A percentile compares a stretch with the other conserved stretches of the same genome.
phyloP scores from a whole-genome alignment of 2,113 vertebrate genomes.

The Chauna torquata region DNA sequence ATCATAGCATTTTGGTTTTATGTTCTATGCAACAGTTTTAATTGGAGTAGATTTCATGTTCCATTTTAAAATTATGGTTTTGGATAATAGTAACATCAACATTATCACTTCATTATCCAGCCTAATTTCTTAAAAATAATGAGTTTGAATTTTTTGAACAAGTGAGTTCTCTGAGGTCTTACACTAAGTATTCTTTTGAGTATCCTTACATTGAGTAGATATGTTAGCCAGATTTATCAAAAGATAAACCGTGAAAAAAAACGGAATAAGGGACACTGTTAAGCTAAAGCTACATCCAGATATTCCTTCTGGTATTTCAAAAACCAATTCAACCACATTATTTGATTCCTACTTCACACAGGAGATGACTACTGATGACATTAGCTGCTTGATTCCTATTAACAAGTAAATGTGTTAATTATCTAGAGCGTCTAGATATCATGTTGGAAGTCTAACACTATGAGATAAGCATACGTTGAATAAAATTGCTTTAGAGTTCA shows the following conservation, averaged over 20 bases:
- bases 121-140: slow-evolving; percentile 49
- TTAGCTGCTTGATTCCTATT: not conserved
- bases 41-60: slow-evolving; percentile 32
- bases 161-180: not conserved
- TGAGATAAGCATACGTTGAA: not conserved
- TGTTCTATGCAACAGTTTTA: slow-evolving; percentile 25
- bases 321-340: not conserved
- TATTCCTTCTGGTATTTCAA: not conserved
- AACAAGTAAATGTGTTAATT: not conserved
- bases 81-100: not conserved
- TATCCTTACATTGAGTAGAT: not conserved
- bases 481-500: not conserved
- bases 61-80: not conserved
- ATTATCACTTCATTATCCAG: slow-evolving; percentile 39
- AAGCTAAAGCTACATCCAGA: not conserved
- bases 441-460: not conserved
- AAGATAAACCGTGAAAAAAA: not conserved
- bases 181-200: not conserved
- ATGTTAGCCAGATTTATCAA: not conserved
- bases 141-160: not conserved
- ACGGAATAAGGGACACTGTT: not conserved
- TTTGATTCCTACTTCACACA: not conserved
- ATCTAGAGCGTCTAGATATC: not conserved
- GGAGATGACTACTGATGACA: not conserved
- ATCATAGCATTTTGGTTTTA: slow-evolving; percentile 34